These are phyloP conservation scores for Cephus rjabovi DNA, from an alignment of 2,888 invertebrate species.

Conservation along the genomic window DNA sequence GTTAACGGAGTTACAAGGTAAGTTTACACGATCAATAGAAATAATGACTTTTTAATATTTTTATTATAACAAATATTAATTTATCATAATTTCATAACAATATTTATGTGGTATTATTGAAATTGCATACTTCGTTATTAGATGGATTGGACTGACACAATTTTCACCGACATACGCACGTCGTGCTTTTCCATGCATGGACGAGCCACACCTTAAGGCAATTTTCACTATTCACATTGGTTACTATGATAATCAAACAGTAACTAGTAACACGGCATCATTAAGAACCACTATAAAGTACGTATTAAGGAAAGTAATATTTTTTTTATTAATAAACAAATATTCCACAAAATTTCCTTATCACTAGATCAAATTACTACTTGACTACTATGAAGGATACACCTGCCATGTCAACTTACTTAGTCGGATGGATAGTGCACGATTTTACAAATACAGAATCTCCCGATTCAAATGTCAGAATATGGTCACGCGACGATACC, in stretches of 20 bases:
- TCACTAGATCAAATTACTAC: background rate
- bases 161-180: constrained; percentile 85
- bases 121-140: constrained; percentile 52
- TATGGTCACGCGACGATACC: constrained; percentile 43
- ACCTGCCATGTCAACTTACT: constrained; percentile 52
- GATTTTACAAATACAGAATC: constrained; percentile 31
- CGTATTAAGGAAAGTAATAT: background rate
- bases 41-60: background rate
- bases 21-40: constrained; percentile 38
- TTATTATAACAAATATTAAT: background rate
- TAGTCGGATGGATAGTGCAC: constrained; percentile 52
- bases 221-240: constrained; percentile 78
- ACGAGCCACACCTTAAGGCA: constrained; percentile 86
- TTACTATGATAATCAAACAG: constrained; percentile 66
- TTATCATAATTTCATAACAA: background rate
- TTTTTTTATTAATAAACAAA: background rate
- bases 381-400: constrained; percentile 35
- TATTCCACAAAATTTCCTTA: background rate
- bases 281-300: background rate
- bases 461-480: constrained; percentile 23
- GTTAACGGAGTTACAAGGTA: constrained; percentile 69
- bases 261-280: constrained; percentile 28
- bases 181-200: constrained; percentile 87
- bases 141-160: constrained; percentile 83
- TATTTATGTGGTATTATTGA: background rate